These are phyloP conservation scores for Agelas oroides DNA, from an alignment of 37 sponge, comb jelly and placozoan genomes.

Conservation along the genomic window DNA sequence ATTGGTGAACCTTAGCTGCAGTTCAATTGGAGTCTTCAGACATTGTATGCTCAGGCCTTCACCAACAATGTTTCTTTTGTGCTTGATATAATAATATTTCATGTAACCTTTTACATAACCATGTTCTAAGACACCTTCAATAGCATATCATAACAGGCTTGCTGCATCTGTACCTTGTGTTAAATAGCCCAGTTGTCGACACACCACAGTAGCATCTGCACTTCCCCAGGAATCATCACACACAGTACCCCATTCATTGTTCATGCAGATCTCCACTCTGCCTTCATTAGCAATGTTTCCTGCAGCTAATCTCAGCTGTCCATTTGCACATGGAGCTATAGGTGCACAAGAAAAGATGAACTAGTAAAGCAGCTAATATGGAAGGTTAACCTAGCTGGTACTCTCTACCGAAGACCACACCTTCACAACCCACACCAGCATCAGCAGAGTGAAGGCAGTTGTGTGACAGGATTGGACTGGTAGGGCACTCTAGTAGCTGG, in stretches of 20 bases:
- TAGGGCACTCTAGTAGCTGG: background rate
- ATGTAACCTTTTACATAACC: no score
- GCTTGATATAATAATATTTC: background rate
- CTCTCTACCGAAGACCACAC: background rate
- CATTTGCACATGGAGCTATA: conserved; percentile 20
- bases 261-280: background rate
- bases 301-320: background rate
- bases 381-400: no score
- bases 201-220: background rate
- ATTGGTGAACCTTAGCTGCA: no score
- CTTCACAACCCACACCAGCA: conserved; percentile 10
- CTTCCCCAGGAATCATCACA: background rate
- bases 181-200: background rate
- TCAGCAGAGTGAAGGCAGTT: conserved; percentile 1
- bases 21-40: no score
- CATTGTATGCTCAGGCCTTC: no score
- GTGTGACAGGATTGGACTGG: background rate
- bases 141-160: no score
- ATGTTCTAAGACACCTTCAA: no score
- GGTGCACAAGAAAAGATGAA: no score
- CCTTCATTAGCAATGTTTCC: background rate
- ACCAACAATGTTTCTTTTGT: background rate
- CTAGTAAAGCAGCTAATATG: no score
- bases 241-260: conserved; percentile 4
- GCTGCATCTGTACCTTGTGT: no score